A percentile compares a stretch with the other conserved stretches of the same genome.
These are phyloP conservation scores for Metaphire vulgaris DNA, from an alignment of 1,140 invertebrate species.

Conservation along the genomic window DNA sequence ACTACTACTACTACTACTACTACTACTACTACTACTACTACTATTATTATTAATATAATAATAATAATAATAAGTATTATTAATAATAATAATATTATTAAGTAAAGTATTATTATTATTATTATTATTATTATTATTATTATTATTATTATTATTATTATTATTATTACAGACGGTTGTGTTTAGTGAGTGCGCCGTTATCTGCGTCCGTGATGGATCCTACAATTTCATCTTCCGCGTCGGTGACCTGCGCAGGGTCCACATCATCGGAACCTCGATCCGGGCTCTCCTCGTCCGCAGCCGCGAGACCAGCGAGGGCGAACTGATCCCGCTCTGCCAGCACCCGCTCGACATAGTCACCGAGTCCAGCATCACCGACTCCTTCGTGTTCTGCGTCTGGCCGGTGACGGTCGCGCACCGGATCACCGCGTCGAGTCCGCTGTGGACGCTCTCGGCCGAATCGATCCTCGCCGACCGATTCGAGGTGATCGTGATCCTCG, in stretches of 20 bases:
- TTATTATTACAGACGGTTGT: conserved; percentile 82
- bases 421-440: conserved; percentile 35
- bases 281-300: conserved; percentile 81
- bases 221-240: conserved; percentile 91
- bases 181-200: conserved; percentile 86
- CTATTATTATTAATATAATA: background rate
- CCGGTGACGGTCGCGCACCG: conserved; percentile 59
- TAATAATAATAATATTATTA: too few species aligned
- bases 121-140: too few species aligned
- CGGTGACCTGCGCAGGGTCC: conserved; percentile 87
- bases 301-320: conserved; percentile 44
- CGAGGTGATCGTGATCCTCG: conserved; percentile 76
- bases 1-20: conserved; percentile 2
- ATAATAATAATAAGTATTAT: background rate
- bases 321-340: background rate
- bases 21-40: conserved; percentile 3
- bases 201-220: conserved; percentile 73
- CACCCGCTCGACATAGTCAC: conserved; percentile 2
- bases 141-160: too few species aligned
- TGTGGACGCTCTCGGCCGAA: conserved; percentile 34
- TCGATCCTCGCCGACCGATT: conserved; percentile 31
- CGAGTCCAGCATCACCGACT: conserved; percentile 32
- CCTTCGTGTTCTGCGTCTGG: conserved; percentile 64
- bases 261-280: conserved; percentile 85
- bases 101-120: too few species aligned